These are phyloP conservation scores for Nomada ferruginata DNA, from an alignment of 2,888 invertebrate species.

Conservation along the genomic window DNA sequence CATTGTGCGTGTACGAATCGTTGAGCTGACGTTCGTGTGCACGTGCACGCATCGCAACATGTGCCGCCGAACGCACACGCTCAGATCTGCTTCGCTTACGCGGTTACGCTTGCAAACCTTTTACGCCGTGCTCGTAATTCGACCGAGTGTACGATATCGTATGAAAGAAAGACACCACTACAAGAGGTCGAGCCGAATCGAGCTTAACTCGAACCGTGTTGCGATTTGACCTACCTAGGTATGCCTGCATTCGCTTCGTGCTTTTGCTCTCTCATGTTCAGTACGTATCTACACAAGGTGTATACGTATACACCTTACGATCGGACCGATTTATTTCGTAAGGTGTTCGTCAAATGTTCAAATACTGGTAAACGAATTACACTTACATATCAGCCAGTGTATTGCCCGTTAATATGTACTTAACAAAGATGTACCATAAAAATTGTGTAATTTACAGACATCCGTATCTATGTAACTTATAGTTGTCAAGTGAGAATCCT, in stretches of 20 bases:
- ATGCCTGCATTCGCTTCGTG: neutral
- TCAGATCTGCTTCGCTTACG: constrained; percentile 41
- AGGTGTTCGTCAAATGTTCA: too few species aligned
- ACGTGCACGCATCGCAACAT: constrained; percentile 33
- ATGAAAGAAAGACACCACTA: constrained; percentile 40
- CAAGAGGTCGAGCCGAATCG: constrained; percentile 14
- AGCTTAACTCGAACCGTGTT: constrained; percentile 28
- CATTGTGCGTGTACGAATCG: constrained; percentile 40
- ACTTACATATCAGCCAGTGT: too few species aligned
- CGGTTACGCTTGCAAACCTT: constrained; percentile 57
- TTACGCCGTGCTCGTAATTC: constrained; percentile 51
- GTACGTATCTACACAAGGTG: neutral
- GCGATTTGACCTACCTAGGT: constrained; percentile 15
- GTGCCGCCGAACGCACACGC: constrained; percentile 36
- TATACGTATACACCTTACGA: too few species aligned
- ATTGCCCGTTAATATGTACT: too few species aligned
- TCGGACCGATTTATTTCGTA: too few species aligned
- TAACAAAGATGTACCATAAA: too few species aligned
- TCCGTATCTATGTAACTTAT: too few species aligned
- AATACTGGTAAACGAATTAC: too few species aligned
- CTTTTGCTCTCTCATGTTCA: neutral
- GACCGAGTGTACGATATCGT: constrained; percentile 26
- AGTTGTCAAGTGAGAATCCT: too few species aligned
- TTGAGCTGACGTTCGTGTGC: constrained; percentile 35
- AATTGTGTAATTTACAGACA: too few species aligned